These are phyloP conservation scores for Cerastoderma edule DNA, from an alignment of 2,888 invertebrate genomes.

Conservation along the genomic window DNA sequence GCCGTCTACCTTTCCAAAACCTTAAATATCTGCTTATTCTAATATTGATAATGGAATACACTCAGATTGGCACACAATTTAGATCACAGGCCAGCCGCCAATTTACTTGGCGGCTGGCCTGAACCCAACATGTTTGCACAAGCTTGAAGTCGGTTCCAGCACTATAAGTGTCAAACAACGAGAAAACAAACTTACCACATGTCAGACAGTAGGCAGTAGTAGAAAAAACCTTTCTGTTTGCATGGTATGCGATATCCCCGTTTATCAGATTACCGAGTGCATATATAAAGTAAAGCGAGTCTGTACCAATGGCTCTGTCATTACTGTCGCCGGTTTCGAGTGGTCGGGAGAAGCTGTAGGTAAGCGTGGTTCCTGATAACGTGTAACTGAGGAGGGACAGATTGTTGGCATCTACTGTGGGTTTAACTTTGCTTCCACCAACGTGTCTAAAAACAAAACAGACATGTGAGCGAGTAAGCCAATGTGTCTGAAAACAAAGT, in stretches of 20 bases:
- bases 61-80: too few relatives aligned
- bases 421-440: background rate
- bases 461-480: too few relatives aligned
- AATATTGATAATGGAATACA: too few relatives aligned
- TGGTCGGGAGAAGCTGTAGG: conserved; percentile 16
- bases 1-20: too few relatives aligned
- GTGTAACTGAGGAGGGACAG: background rate
- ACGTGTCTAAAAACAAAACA: conserved; percentile 4
- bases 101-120: too few relatives aligned
- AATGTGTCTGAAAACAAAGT: too few relatives aligned
- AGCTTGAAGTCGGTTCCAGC: too few relatives aligned
- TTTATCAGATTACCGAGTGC: conserved; percentile 1
- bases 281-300: conserved; percentile 3
- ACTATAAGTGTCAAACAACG: too few relatives aligned
- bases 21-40: too few relatives aligned
- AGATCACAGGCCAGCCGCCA: too few relatives aligned
- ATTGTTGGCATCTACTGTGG: background rate
- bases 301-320: conserved; percentile 7
- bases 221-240: background rate
- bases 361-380: background rate
- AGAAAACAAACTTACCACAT: conserved; percentile 11
- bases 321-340: conserved; percentile 7
- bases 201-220: background rate
- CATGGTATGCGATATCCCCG: conserved; percentile 4
- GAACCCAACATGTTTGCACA: too few relatives aligned